Base-by-base conservation (phyloP, 1,140 invertebrate genomes). In the Drosophila willistoni region DNA sequence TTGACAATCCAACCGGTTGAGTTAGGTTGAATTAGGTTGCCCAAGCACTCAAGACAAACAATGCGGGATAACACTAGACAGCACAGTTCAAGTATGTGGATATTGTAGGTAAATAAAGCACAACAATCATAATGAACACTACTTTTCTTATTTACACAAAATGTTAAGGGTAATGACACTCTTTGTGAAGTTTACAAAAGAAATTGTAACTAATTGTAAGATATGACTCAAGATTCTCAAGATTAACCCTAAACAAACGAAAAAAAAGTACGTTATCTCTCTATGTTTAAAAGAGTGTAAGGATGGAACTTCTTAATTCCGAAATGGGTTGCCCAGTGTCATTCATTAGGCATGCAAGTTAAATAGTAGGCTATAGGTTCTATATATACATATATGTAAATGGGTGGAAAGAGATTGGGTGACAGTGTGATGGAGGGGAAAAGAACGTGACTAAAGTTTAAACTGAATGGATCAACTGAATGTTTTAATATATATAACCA, bases 381-480 rank as follows among this genome's bases (percentile, higher is more conserved):
- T 51, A 22, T 9, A 51, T 19, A 36, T 36, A 22, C 4, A 5
- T 36, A 36, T 36, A 36, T 57, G 29, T 59, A 59, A 36, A 33
- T 59, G 56, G 56, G 56, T 57, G 56, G 56, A 59, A 59, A 59
- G 56, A 59, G 56, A 59, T 36, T 33, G 56, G 56, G 14, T 36
- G 56, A 19, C 56, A 17, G 3, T 10, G 6, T 34, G 14, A 34
- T 17, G 51, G 10, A n/a, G 2, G 13, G 14, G 22, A 10, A 9
- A 34, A 10, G 33, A 17, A 59, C 56, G 56, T 59, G 56, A 59
- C 56, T 2, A 59, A 59, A 39, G 56, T 59, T 59, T 36, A 19
- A 59, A 33, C 25, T 33, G n/a, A 36, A 36, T 59, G 14, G 56
- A 36, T 59, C 33, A 36, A 59, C n/a, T 14, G 13, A 19, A 14